Conservation (phyloP, 2,888 invertebrate genomes). For the Hetaerina titia region DNA sequence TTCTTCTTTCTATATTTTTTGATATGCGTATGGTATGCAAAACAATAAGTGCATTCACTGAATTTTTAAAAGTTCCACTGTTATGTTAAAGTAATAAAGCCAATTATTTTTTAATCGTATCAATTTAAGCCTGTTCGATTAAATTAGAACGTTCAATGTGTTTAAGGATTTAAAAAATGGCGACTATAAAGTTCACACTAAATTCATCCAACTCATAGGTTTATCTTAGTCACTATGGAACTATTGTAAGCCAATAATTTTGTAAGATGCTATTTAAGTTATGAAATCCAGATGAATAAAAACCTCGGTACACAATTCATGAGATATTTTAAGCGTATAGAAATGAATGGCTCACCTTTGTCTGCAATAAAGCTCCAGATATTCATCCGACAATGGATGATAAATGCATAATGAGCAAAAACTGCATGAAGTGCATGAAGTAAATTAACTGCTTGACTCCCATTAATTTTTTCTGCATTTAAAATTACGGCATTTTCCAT, state of each 20-base stretch:
- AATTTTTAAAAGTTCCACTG: too few relatives aligned
- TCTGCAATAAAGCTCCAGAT: neutral
- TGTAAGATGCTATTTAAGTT: neutral
- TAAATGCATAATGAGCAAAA: neutral
- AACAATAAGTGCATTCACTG: too few relatives aligned
- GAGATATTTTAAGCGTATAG: neutral
- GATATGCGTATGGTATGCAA: too few relatives aligned
- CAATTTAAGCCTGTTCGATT: too few relatives aligned
- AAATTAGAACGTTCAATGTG: too few relatives aligned
- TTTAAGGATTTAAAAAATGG: neutral
- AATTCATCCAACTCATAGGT: neutral
- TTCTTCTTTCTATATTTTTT: too few relatives aligned
- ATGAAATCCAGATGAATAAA: neutral
- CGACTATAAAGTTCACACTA: neutral
- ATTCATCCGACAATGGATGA: neutral
- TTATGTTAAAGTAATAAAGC: too few relatives aligned
- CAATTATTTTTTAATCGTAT: too few relatives aligned
- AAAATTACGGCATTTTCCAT: neutral
- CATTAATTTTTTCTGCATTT: neutral
- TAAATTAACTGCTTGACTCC: neutral
- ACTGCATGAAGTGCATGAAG: neutral
- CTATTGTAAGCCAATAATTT: neutral
- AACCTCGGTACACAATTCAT: neutral
- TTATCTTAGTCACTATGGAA: neutral
- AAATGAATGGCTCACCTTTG: neutral